Conservation (phyloP, 2,888 invertebrate species). For the Norana najaformis region DNA sequence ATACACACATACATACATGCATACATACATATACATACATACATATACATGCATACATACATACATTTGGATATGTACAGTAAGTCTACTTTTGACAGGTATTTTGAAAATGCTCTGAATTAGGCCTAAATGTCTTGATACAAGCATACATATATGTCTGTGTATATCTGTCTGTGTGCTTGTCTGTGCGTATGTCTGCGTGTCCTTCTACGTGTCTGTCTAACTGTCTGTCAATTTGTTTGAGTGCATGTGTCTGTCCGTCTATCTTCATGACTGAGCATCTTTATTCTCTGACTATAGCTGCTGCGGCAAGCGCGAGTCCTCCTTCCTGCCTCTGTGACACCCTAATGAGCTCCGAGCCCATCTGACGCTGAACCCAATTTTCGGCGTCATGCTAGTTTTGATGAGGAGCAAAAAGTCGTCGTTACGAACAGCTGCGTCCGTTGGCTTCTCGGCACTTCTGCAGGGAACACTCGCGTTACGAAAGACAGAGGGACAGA, state of each 20-base stretch:
- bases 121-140: neutral
- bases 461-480: neutral
- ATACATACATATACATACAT: no score
- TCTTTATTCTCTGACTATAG: neutral
- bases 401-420: neutral
- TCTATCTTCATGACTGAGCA: no score
- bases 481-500: neutral
- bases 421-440: neutral
- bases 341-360: neutral
- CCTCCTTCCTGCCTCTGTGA: neutral
- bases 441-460: neutral
- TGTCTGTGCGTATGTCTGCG: no score
- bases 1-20: no score
- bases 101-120: neutral
- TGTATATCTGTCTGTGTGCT: no score
- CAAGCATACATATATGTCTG: neutral
- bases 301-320: neutral
- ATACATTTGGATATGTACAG: no score
- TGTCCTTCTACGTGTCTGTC: no score
- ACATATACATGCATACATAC: no score
- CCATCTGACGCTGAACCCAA: neutral
- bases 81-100: neutral
- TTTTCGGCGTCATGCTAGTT: slow-evolving; percentile 2
- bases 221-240: no score
- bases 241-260: no score